These are phyloP conservation scores for Sebastes trivittatus DNA, from an alignment of 2,797 vertebrate species.

Conservation along the genomic window DNA sequence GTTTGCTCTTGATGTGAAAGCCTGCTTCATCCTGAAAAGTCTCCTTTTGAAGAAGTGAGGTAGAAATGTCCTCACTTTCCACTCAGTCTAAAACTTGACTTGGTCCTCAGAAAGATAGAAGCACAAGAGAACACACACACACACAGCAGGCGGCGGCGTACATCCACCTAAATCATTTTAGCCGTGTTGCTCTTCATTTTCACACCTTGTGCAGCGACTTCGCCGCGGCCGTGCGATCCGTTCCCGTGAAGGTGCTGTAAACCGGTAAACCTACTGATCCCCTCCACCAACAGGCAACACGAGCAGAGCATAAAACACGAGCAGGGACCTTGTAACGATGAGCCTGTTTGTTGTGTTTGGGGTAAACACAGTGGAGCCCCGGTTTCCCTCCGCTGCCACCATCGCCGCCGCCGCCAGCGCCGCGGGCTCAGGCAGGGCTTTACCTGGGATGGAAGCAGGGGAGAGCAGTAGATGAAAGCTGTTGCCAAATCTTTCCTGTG, in stretches of 20 bases:
- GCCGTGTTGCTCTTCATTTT: neutral
- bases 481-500: conserved; percentile 38
- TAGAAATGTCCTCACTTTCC: neutral
- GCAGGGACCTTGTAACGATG: neutral
- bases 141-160: neutral
- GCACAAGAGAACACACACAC: neutral
- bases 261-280: conserved; percentile 25
- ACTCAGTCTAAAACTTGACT: neutral
- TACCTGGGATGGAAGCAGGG: conserved; percentile 28
- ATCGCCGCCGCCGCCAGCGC: neutral
- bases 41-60: neutral
- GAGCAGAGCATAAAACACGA: neutral
- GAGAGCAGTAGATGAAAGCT: conserved; percentile 25
- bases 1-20: no score
- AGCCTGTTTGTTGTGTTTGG: conserved; percentile 19
- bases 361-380: conserved; percentile 1
- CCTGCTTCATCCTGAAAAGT: neutral
- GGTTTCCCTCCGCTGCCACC: conserved; percentile 1
- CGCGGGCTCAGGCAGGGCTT: conserved; percentile 23
- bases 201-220: neutral
- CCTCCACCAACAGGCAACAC: neutral
- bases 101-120: neutral
- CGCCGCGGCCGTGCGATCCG: neutral
- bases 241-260: conserved; percentile 19
- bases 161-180: neutral